Evolutionary conservation across 2,113 vertebrate species (phyloP), one percentile per base, ranked within the genome.

Genomic region (Hepsetus odoe): DNA sequence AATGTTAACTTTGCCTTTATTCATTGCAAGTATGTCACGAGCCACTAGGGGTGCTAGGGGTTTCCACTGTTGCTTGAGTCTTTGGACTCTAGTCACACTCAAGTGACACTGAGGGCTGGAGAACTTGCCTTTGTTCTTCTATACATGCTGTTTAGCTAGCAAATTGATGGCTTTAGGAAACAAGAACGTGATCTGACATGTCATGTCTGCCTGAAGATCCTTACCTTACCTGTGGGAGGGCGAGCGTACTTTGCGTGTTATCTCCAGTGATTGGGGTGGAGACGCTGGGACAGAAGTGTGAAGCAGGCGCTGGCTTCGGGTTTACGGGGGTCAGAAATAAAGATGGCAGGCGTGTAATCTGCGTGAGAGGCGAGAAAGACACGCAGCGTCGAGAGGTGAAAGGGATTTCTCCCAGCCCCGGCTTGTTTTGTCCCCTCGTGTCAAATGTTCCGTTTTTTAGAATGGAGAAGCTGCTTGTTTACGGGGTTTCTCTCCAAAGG

Each of bases 281-380:
- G 69, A 38, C 24, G 35, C 9, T 8, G 20, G 65, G 51, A 80
- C 65, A 75, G 74, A 77, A 61, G 53, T 32, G n/a, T 3, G 13
- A 67, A 77, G 58, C 75, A 72, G 78, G 33, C 66, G 65, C 75
- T 85, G 84, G 84, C 82, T 74, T 59, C 68, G 71, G 56, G 42
- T 82, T 83, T 56, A 65, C 49, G 40, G 81, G 83, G 86, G 84
- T 86, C 86, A 87, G 83, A 84, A 87, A 84, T 84, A 83, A 85
- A 84, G 79, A 86, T 88, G 86, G 83, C 86, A 86, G 80, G 86
- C 86, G 84, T 88, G 85, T 88, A 88, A 88, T 88, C 75, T 49
- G 77, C 66, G 64, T 82, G 85, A 85, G 83, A 80, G 83, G 66
- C 67, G 70, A 80, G 80, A 85, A 88, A 86, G 71, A 72, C 78